These are phyloP conservation scores for Arenaria interpres DNA, from an alignment of 2,113 vertebrate species.

Conservation along the genomic window DNA sequence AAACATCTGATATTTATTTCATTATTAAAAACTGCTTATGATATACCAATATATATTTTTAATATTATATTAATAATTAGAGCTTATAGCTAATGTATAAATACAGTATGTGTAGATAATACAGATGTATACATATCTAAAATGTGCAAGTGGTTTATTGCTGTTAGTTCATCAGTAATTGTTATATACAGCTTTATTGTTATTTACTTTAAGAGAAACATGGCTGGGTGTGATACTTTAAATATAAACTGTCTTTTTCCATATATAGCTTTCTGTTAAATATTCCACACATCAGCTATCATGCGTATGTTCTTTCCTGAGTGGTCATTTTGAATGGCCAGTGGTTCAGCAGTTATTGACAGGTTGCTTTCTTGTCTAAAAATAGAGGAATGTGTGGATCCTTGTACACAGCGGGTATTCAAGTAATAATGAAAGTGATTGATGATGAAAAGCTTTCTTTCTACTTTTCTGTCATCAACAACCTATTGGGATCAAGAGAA, in stretches of 20 bases:
- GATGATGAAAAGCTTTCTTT: conserved; percentile 48
- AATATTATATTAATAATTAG: not conserved
- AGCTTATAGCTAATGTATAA: not conserved
- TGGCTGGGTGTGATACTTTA: not conserved
- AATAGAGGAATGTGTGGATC: not conserved
- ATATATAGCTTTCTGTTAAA: not conserved
- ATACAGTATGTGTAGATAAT: not conserved
- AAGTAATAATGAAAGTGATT: conserved; percentile 6
- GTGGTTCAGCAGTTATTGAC: not conserved
- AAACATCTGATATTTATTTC: not conserved
- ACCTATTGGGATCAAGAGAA: conserved; percentile 51
- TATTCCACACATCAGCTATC: not conserved
- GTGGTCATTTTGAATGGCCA: not conserved
- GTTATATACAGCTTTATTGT: not conserved
- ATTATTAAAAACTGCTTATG: not conserved
- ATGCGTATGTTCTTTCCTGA: not conserved
- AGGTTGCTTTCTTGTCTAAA: conserved; percentile 26
- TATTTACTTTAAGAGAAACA: not conserved
- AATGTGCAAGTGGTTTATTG: not conserved
- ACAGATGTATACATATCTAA: not conserved
- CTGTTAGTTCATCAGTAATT: not conserved
- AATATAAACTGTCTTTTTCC: not conserved
- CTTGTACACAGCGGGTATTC: not conserved
- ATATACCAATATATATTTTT: not conserved
- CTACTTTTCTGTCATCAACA: conserved; percentile 27